Evolutionary conservation across 1,140 invertebrate species (phyloP).

Genomic region (Pseudomyrmex dendroicus): DNA sequence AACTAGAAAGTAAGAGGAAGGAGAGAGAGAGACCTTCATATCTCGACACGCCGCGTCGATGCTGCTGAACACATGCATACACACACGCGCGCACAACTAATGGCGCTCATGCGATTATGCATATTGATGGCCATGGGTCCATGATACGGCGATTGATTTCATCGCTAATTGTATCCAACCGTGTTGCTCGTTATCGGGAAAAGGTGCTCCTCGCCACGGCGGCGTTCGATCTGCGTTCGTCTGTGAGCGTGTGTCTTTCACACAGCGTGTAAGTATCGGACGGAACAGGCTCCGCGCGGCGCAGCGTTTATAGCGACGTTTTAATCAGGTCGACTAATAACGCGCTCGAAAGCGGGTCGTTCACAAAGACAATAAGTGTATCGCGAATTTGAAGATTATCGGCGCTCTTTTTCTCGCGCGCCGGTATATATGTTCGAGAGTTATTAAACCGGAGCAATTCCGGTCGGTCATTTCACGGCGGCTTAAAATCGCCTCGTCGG

Average conservation of each 20-base stretch:
- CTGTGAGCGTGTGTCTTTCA: not conserved
- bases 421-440: not conserved
- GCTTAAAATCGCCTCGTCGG: constrained; percentile 44
- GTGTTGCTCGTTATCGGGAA: constrained; percentile 67
- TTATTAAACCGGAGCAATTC: constrained; percentile 38
- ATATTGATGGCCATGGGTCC: constrained; percentile 72
- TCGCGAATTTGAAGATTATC: constrained; percentile 51
- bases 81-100: constrained; percentile 55
- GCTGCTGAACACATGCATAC: not conserved
- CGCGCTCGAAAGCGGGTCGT: constrained; percentile 36
- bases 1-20: constrained; percentile 27
- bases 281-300: not conserved
- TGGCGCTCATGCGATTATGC: constrained; percentile 75
- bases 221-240: not conserved
- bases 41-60: not conserved
- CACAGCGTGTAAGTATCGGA: no score
- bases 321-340: constrained; percentile 64
- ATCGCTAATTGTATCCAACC: constrained; percentile 77
- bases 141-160: constrained; percentile 73
- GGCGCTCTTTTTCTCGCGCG: constrained; percentile 1
- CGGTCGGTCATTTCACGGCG: constrained; percentile 54
- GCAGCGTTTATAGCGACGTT: constrained; percentile 53
- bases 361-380: constrained; percentile 40
- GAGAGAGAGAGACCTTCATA: constrained; percentile 2
- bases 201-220: constrained; percentile 1